Conservation (phyloP, 2,888 invertebrate genomes). For the Brenthis hecate region DNA sequence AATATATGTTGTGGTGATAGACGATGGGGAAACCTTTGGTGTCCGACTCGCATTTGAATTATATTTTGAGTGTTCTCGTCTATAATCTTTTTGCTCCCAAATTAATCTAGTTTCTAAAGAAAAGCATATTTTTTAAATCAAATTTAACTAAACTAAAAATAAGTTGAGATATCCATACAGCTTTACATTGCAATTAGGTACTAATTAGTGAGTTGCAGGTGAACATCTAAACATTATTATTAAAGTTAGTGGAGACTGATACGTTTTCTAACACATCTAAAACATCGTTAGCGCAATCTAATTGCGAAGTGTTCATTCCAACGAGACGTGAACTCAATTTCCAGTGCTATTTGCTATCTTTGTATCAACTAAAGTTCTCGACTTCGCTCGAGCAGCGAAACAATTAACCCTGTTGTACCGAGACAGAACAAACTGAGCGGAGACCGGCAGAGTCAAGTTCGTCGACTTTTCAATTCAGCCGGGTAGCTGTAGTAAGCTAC, state of each 20-base stretch:
- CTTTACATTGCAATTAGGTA: background rate
- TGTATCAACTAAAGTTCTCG: slow-evolving; percentile 46
- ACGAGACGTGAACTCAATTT: slow-evolving; percentile 45
- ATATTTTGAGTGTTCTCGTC: too few species aligned
- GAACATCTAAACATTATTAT: slow-evolving; percentile 22
- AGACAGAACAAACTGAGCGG: slow-evolving; percentile 44
- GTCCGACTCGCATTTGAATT: too few species aligned
- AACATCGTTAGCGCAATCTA: slow-evolving; percentile 39
- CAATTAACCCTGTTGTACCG: slow-evolving; percentile 48
- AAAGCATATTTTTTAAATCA: too few species aligned
- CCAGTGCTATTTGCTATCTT: slow-evolving; percentile 45
- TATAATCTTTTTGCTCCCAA: too few species aligned
- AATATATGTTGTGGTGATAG: too few species aligned
- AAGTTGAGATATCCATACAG: background rate
- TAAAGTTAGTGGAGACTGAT: slow-evolving; percentile 22
- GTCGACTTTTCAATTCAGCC: slow-evolving; percentile 54
- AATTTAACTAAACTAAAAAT: background rate
- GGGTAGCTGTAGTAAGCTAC: slow-evolving; percentile 65
- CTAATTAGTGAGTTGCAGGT: slow-evolving; percentile 7
- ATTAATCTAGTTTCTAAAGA: too few species aligned
- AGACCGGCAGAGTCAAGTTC: slow-evolving; percentile 54
- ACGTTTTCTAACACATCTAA: slow-evolving; percentile 28
- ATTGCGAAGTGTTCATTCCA: slow-evolving; percentile 35
- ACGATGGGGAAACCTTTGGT: too few species aligned
- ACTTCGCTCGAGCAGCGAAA: slow-evolving; percentile 45